A percentile compares a stretch with the other conserved stretches of the same genome.
Conservation (phyloP, 1,140 invertebrate genomes). For the Tigriopus japonicus region DNA sequence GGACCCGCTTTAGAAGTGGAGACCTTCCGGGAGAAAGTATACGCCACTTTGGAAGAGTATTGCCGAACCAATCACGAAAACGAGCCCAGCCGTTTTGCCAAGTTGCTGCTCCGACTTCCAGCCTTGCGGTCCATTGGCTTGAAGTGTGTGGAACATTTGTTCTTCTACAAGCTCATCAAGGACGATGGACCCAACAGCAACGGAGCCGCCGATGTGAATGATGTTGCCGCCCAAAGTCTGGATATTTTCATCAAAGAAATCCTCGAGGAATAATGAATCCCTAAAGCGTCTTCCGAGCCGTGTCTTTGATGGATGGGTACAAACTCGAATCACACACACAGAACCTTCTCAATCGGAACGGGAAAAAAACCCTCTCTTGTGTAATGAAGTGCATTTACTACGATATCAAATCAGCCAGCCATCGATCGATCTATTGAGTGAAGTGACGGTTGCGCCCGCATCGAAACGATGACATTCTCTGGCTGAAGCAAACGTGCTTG, state of each 20-base stretch:
- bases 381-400: no score
- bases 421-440: no score
- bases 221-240: not conserved
- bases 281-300: no score
- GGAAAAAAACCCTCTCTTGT: no score
- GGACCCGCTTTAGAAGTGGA: constrained; percentile 50
- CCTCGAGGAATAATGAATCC: not conserved
- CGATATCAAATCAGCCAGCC: no score
- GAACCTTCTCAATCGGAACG: no score
- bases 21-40: constrained; percentile 74
- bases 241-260: not conserved
- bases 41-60: constrained; percentile 84
- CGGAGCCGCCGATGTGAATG: not conserved
- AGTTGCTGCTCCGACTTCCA: constrained; percentile 74
- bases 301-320: no score
- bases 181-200: constrained; percentile 17
- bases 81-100: constrained; percentile 83
- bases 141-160: constrained; percentile 86
- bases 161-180: constrained; percentile 72
- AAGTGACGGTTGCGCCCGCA: no score
- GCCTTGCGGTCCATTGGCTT: constrained; percentile 83
- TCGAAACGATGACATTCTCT: no score
- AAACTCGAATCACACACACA: no score
- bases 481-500: no score
- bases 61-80: constrained; percentile 62